A percentile compares a stretch with the other conserved stretches of the same genome.
phyloP scores from a whole-genome alignment of 2,888 invertebrate species.

The Archips crataeganus region DNA sequence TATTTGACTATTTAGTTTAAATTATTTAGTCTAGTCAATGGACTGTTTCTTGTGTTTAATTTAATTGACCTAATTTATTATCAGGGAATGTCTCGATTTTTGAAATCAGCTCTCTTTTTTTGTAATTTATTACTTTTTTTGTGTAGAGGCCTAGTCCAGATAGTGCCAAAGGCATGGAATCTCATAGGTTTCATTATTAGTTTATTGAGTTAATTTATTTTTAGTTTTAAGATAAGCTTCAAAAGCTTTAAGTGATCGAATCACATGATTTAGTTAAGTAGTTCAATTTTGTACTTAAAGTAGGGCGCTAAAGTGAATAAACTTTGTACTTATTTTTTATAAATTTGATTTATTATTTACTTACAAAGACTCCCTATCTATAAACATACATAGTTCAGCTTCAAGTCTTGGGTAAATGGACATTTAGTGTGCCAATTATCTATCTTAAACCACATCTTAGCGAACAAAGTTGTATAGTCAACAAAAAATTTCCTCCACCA shows the following conservation, averaged over 20 bases:
- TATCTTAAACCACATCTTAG: too few relatives aligned
- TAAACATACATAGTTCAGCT: neutral
- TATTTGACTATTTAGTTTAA: slow-evolving; percentile 19
- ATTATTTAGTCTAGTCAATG: slow-evolving; percentile 66
- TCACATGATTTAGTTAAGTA: slow-evolving; percentile 53
- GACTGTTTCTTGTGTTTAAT: slow-evolving; percentile 46
- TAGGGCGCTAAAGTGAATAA: slow-evolving; percentile 55
- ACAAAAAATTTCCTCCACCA: too few relatives aligned
- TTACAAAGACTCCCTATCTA: slow-evolving; percentile 1
- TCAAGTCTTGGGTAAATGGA: too few relatives aligned
- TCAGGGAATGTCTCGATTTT: slow-evolving; percentile 41
- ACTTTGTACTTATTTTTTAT: slow-evolving; percentile 61
- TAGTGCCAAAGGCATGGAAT: slow-evolving; percentile 81
- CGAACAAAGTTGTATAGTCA: too few relatives aligned
- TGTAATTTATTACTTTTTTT: slow-evolving; percentile 45
- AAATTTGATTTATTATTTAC: slow-evolving; percentile 42
- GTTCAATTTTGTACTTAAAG: slow-evolving; percentile 59
- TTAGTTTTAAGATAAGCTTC: slow-evolving; percentile 64
- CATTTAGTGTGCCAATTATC: too few relatives aligned
- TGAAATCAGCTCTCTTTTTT: slow-evolving; percentile 62
- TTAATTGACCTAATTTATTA: slow-evolving; percentile 37
- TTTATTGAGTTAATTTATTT: slow-evolving; percentile 56
- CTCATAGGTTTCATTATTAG: slow-evolving; percentile 62
- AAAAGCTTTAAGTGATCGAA: slow-evolving; percentile 74
- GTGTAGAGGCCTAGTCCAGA: slow-evolving; percentile 65